phyloP scores from a whole-genome alignment of 2,113 vertebrate species.

The Callionymus lyra region DNA sequence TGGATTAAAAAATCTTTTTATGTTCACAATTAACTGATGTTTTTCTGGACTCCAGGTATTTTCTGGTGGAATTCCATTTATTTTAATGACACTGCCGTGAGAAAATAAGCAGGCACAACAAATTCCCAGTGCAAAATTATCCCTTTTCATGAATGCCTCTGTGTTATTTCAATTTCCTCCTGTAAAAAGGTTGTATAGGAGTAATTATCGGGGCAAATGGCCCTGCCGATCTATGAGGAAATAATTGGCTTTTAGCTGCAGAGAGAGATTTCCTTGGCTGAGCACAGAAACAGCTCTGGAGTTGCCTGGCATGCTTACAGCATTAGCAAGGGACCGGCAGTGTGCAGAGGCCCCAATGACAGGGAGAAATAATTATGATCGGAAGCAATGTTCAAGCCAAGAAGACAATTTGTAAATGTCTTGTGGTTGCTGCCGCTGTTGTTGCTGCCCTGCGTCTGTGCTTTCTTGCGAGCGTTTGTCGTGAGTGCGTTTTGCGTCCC shows the following conservation, averaged over 20 bases:
- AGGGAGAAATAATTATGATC: conserved; percentile 67
- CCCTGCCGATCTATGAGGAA: conserved; percentile 45
- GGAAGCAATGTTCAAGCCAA: conserved; percentile 59
- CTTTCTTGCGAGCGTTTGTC: no score
- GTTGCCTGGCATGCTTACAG: conserved; percentile 57
- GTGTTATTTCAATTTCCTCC: conserved; percentile 38
- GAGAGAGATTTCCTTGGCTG: conserved; percentile 52
- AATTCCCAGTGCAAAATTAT: conserved; percentile 19
- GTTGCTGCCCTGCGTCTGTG: no score
- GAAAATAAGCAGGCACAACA: conserved; percentile 10
- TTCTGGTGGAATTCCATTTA: conserved; percentile 15
- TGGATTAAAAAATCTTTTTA: no score
- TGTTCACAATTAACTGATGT: conserved; percentile 6
- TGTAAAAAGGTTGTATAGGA: conserved; percentile 37
- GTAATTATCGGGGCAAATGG: conserved; percentile 57
- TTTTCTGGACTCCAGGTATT: conserved; percentile 21
- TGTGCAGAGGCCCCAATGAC: conserved; percentile 58
- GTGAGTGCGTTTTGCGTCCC: no score
- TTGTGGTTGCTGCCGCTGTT: conserved; percentile 7
- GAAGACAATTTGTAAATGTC: conserved; percentile 66
- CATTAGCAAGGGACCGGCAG: conserved; percentile 53
- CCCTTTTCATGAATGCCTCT: conserved; percentile 25
- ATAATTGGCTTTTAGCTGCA: conserved; percentile 56
- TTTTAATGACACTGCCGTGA: conserved; percentile 7
- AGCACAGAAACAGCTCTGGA: conserved; percentile 43